A percentile compares a stretch with the other conserved stretches of the same genome.
phyloP scores from a whole-genome alignment of 2,888 invertebrate genomes.

The Conomelus anceps region DNA sequence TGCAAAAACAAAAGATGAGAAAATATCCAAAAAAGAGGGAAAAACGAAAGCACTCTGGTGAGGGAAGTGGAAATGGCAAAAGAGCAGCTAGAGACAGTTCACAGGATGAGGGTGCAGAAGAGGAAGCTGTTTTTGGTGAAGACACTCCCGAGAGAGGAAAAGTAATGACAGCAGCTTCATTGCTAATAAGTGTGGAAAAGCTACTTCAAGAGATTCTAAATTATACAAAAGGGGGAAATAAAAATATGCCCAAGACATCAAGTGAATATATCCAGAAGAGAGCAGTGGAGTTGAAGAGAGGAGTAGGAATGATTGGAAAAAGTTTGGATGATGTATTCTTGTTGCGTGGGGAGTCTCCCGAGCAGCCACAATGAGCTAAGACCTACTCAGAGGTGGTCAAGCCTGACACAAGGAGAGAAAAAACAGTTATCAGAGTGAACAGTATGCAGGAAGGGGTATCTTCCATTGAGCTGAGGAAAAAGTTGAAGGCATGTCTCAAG shows the following conservation, averaged over 20 bases:
- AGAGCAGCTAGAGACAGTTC: no score
- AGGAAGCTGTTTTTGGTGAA: neutral
- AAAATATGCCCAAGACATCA: neutral
- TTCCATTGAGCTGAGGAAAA: neutral
- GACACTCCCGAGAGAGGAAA: no score
- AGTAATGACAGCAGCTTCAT: neutral
- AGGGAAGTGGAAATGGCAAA: neutral
- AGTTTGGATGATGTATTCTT: neutral
- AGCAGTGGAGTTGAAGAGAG: neutral
- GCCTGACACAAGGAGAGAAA: no score
- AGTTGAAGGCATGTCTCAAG: neutral
- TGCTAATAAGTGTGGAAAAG: neutral
- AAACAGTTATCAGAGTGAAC: no score
- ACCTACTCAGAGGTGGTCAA: no score
- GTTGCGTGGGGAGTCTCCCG: neutral
- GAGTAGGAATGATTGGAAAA: neutral
- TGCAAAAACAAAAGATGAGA: neutral
- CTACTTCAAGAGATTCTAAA: neutral
- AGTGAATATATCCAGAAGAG: neutral
- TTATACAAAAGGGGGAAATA: neutral
- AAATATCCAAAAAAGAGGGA: neutral
- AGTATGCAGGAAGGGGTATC: neutral
- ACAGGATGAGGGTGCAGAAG: neutral
- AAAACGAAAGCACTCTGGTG: neutral
- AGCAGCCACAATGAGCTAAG: no score